phyloP scores from a whole-genome alignment of 2,113 vertebrate species.

The Varanus komodoensis region DNA sequence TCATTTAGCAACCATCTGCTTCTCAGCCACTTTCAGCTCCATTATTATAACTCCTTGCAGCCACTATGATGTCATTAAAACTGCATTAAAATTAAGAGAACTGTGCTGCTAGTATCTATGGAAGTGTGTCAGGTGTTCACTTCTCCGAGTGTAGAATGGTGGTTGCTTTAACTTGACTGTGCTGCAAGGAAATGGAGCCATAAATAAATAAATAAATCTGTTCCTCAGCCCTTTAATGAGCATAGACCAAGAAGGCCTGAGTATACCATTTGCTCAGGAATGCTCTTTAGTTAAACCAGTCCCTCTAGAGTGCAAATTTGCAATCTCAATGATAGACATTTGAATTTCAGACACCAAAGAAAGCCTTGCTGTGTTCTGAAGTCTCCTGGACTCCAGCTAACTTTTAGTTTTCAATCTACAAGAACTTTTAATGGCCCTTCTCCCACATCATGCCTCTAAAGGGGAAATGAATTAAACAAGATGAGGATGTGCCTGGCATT shows the following conservation, averaged over 20 bases:
- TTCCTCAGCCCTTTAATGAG: background rate
- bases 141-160: background rate
- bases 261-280: background rate
- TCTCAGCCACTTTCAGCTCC: background rate
- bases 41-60: background rate
- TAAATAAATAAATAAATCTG: background rate
- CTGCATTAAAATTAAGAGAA: background rate
- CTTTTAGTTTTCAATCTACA: background rate
- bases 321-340: background rate
- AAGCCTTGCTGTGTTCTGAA: background rate
- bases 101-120: background rate
- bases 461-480: background rate
- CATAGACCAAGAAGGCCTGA: background rate
- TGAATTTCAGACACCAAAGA: background rate
- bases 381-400: accelerated
- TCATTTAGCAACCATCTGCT: constrained; percentile 3
- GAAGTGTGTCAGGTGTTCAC: background rate
- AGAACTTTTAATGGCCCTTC: background rate
- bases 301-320: background rate
- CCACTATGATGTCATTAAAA: background rate
- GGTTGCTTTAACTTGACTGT: background rate
- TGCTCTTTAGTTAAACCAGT: background rate
- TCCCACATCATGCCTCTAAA: background rate
- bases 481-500: background rate
- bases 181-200: background rate